A percentile compares a stretch with the other conserved stretches of the same genome.
Evolutionary conservation across 2,797 vertebrate species (phyloP).

Genomic region (Gadopsis marmoratus): DNA sequence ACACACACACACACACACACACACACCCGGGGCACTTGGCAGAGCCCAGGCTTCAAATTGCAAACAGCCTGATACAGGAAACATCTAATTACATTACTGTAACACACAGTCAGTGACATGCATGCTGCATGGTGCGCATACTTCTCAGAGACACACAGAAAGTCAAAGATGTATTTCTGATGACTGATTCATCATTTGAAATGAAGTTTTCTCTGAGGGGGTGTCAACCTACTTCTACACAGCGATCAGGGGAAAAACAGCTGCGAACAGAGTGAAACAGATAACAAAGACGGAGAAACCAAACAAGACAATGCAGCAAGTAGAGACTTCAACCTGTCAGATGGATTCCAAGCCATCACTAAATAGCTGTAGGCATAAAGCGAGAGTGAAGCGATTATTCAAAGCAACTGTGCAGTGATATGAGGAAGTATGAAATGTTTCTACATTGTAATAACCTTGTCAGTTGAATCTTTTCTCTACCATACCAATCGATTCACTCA

Average conservation of each 20-base stretch:
- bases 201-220: slow-evolving; percentile 60
- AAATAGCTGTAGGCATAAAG: slow-evolving; percentile 23
- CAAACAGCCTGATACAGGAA: slow-evolving; percentile 64
- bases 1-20: slow-evolving; percentile 12
- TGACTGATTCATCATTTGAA: slow-evolving; percentile 56
- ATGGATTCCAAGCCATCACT: slow-evolving; percentile 31
- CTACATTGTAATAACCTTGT: neutral
- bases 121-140: slow-evolving; percentile 14
- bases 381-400: slow-evolving; percentile 10
- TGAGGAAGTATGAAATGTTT: neutral
- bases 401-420: slow-evolving; percentile 6
- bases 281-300: slow-evolving; percentile 12
- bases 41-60: slow-evolving; percentile 42
- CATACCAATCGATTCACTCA: neutral
- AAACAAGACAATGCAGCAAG: slow-evolving; percentile 17
- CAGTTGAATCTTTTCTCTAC: neutral
- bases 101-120: slow-evolving; percentile 26
- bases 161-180: slow-evolving; percentile 30
- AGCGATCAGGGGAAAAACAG: slow-evolving; percentile 32
- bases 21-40: slow-evolving; percentile 39
- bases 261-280: slow-evolving; percentile 10
- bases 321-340: slow-evolving; percentile 37
- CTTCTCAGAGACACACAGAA: slow-evolving; percentile 11
- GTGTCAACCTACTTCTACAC: slow-evolving; percentile 57
- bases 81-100: slow-evolving; percentile 49